A percentile compares a stretch with the other conserved stretches of the same genome.
Evolutionary conservation across 2,888 invertebrate species (phyloP).

Genomic region (Abrostola triplasia): DNA sequence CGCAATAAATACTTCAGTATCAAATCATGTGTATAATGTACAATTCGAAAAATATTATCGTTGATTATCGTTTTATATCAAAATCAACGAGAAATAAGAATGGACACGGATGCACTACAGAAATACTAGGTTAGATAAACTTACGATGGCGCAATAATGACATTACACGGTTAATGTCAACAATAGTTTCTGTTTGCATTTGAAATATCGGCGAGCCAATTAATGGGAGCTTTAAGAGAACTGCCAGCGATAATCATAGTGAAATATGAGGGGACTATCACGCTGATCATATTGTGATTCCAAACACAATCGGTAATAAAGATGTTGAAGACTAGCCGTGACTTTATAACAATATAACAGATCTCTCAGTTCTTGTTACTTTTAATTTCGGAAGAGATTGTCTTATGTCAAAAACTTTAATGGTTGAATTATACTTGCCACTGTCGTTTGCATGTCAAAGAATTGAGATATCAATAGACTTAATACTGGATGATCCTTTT

Average conservation of each 20-base stretch:
- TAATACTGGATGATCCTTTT: too few relatives aligned
- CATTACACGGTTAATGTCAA: conserved; percentile 42
- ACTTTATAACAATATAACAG: background rate
- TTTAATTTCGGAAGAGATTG: background rate
- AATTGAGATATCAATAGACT: too few relatives aligned
- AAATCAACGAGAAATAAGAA: background rate
- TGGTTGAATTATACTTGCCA: too few relatives aligned
- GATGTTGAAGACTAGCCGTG: background rate
- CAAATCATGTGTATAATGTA: background rate
- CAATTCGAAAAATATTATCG: background rate
- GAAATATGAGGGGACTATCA: conserved; percentile 8
- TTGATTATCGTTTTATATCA: background rate
- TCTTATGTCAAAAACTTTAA: too few relatives aligned
- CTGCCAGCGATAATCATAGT: conserved; percentile 21
- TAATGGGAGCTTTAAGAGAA: conserved; percentile 25
- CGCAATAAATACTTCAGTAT: background rate
- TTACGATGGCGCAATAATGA: conserved; percentile 39
- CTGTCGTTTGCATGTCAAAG: too few relatives aligned
- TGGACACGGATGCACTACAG: conserved; percentile 13
- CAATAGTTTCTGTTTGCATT: conserved; percentile 38
- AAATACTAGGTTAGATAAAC: conserved; percentile 29
- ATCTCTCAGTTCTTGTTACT: background rate
- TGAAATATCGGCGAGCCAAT: conserved; percentile 41
- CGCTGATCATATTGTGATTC: conserved; percentile 3
- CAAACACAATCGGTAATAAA: background rate